Conservation (phyloP, 2,888 invertebrate species). For the Orgyia antiqua region DNA sequence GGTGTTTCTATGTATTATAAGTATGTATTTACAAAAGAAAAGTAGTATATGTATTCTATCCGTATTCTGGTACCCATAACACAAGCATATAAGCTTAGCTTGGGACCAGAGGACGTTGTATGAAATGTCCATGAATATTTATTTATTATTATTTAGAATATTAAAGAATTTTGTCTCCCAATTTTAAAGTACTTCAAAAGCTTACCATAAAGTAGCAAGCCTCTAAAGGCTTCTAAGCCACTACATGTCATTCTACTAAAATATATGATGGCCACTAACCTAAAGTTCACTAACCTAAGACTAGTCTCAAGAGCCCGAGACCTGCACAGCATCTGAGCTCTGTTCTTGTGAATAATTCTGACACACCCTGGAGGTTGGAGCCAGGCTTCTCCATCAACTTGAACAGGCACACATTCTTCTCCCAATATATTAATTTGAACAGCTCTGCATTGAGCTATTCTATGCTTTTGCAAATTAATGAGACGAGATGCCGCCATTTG, state of each 20-base stretch:
- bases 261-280: slow-evolving; percentile 23
- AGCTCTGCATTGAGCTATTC: slow-evolving; percentile 97
- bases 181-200: not conserved
- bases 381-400: slow-evolving; percentile 98
- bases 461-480: slow-evolving; percentile 96
- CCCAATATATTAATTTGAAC: slow-evolving; percentile 97
- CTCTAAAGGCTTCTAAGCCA: slow-evolving; percentile 12
- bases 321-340: slow-evolving; percentile 96
- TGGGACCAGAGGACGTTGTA: too few species aligned
- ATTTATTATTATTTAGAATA: too few species aligned
- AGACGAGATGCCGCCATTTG: slow-evolving; percentile 98
- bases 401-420: slow-evolving; percentile 93
- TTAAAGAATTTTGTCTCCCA: too few species aligned
- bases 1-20: too few species aligned
- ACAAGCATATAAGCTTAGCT: too few species aligned
- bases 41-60: too few species aligned
- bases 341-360: slow-evolving; percentile 96
- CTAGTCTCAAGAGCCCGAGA: slow-evolving; percentile 95
- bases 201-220: not conserved
- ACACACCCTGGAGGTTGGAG: slow-evolving; percentile 98
- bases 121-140: too few species aligned
- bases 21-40: too few species aligned
- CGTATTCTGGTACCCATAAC: too few species aligned
- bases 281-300: slow-evolving; percentile 74
- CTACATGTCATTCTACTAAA: slow-evolving; percentile 9